Evolutionary conservation across 2,113 vertebrate genomes (phyloP), one percentile per base, ranked within the genome.

Genomic region (Osmerus eperlanus): DNA sequence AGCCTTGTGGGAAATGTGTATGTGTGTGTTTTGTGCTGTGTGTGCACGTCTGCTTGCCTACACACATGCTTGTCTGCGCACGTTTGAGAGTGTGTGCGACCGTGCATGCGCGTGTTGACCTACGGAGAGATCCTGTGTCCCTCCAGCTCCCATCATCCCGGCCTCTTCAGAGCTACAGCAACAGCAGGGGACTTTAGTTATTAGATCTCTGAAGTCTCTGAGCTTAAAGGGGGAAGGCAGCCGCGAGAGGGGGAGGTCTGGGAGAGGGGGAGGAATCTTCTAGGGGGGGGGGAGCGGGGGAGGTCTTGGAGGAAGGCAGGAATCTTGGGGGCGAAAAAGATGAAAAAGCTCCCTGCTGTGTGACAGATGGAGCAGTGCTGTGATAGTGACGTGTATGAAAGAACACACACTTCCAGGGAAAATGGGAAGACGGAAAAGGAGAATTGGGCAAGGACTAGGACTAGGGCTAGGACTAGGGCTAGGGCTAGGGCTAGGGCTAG

Each of bases 261-360:
- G 36, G 36, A 41, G 7, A 41, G 36, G 36, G 36, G 36, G 36
- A 41, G 36, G 36, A 41, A 41, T 41, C 36, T 41, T 41, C 1
- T 9, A 9, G 36, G 36, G 36, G 36, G 36, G 36, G 56, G 52
- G 64, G 19, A 54, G 25, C 53, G 18, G 54, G 12, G n/a, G 19
- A 19, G 56, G 18, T 12, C 8, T 19, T 59, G 36, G 36, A 41
- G 6, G 36, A 6, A 41, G 36, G 36, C 36, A 41, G 36, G 36
- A 41, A 41, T 41, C 36, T 61, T 19, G 12, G 25, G 23, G 19
- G 21, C 7, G 23, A 61, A 61, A 12, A 36, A 36, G 62, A 64
- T 64, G 5, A 29, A 64, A 36, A 64, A 64, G 15, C 9, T 64
- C 62, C 28, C 62, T n/a, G 62, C 62, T 36, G 62, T 28, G 62